Evolutionary conservation across 2,797 vertebrate genomes (phyloP).

Genomic region (Passerculus sandwichensis): DNA sequence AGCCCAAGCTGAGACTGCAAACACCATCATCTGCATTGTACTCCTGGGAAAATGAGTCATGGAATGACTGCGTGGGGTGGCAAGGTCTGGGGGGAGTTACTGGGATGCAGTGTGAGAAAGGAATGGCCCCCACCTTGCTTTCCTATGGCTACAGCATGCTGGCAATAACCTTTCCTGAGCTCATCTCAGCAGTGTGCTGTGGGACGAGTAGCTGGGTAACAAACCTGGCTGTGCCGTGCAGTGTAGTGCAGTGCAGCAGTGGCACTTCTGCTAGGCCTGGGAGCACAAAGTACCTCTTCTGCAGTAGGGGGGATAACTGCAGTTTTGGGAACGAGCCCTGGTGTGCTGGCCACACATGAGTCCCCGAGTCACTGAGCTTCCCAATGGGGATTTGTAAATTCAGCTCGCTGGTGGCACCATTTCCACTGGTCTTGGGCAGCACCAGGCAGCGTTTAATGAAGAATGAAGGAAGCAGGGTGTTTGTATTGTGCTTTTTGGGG

Average conservation of each 20-base stretch:
- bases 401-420: neutral
- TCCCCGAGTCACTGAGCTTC: fast-evolving
- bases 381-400: neutral
- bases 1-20: neutral
- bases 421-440: neutral
- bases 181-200: fast-evolving
- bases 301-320: neutral
- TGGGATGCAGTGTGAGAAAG: neutral
- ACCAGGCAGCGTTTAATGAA: neutral
- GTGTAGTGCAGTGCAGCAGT: neutral
- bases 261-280: neutral
- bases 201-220: neutral
- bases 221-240: neutral
- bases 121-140: neutral
- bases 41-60: neutral
- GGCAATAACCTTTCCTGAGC: neutral
- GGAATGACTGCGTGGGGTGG: fast-evolving
- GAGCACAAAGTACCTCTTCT: neutral
- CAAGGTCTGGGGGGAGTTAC: neutral
- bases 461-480: neutral
- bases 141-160: neutral
- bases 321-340: neutral
- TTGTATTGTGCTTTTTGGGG: neutral
- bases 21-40: neutral
- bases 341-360: fast-evolving